A percentile compares a stretch with the other conserved stretches of the same genome.
These are phyloP conservation scores for Apostichopus californicus DNA, from an alignment of 35 echinoderm and acorn worm species.

Conservation along the genomic window DNA sequence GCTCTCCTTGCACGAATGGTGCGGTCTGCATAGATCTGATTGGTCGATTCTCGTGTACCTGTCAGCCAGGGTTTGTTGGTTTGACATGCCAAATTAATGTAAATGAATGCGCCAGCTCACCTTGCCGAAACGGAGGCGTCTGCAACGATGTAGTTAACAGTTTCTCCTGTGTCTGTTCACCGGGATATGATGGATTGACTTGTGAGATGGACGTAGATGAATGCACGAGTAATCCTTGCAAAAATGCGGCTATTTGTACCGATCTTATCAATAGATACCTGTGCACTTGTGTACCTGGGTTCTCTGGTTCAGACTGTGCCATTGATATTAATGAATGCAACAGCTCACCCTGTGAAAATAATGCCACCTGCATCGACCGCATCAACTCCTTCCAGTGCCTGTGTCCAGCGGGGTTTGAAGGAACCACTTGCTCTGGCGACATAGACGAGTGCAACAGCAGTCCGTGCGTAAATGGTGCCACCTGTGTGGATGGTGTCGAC, in stretches of 20 bases:
- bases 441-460: constrained; percentile 66
- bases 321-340: constrained; percentile 71
- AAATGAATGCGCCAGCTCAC: constrained; percentile 67
- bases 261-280: constrained; percentile 52
- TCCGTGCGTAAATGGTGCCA: constrained; percentile 65
- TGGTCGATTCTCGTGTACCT: constrained; percentile 51
- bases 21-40: constrained; percentile 59
- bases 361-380: constrained; percentile 64
- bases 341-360: constrained; percentile 74
- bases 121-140: constrained; percentile 62
- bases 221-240: constrained; percentile 61
- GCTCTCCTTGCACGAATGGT: constrained; percentile 57
- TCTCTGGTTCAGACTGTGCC: constrained; percentile 48
- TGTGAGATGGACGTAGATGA: constrained; percentile 83
- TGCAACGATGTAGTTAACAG: constrained; percentile 62
- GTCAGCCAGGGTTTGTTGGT: constrained; percentile 53
- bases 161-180: constrained; percentile 61
- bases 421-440: constrained; percentile 52
- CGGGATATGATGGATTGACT: constrained; percentile 60
- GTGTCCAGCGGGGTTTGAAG: constrained; percentile 73
- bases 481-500: constrained; percentile 61
- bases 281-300: constrained; percentile 63
- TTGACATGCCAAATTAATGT: constrained; percentile 49
- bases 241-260: constrained; percentile 46
- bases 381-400: constrained; percentile 60